Evolutionary conservation across 1,140 invertebrate species (phyloP).

Genomic region (Ooceraea biroi): DNA sequence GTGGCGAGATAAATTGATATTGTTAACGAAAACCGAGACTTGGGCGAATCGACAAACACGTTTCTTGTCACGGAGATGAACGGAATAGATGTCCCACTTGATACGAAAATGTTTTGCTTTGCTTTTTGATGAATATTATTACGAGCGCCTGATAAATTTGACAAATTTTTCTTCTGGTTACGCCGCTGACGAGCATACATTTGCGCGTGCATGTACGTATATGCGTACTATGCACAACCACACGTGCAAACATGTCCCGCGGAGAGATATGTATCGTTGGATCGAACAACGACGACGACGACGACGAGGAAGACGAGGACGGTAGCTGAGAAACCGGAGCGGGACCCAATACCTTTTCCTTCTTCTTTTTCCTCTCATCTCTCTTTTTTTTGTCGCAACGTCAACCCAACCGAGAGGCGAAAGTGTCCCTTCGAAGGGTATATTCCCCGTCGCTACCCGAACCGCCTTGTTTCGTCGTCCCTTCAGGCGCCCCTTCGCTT

Average conservation of each 20-base stretch:
- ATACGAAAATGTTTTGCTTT: background rate
- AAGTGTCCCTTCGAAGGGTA: constrained; percentile 56
- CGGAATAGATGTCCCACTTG: background rate
- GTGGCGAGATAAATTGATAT: constrained; percentile 9
- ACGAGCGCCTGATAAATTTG: constrained; percentile 12
- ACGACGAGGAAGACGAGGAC: constrained; percentile 35
- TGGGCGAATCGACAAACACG: background rate
- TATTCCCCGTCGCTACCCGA: constrained; percentile 42
- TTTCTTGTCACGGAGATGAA: background rate
- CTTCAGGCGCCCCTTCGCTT: constrained; percentile 51
- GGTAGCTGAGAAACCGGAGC: constrained; percentile 73
- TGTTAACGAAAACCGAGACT: constrained; percentile 2
- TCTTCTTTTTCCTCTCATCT: constrained; percentile 25
- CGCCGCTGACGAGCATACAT: background rate
- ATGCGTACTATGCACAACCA: background rate
- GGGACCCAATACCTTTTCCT: constrained; percentile 59
- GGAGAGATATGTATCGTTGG: constrained; percentile 70
- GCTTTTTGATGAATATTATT: background rate
- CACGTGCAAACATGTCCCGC: constrained; percentile 23
- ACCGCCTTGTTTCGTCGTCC: constrained; percentile 68
- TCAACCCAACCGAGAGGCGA: constrained; percentile 66
- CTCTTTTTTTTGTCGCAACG: constrained; percentile 62
- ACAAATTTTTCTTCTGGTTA: constrained; percentile 23
- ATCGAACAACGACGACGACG: constrained; percentile 66
- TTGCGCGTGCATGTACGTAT: background rate